phyloP scores from a whole-genome alignment of 2,797 vertebrate species.

The Galaxias olidus region DNA sequence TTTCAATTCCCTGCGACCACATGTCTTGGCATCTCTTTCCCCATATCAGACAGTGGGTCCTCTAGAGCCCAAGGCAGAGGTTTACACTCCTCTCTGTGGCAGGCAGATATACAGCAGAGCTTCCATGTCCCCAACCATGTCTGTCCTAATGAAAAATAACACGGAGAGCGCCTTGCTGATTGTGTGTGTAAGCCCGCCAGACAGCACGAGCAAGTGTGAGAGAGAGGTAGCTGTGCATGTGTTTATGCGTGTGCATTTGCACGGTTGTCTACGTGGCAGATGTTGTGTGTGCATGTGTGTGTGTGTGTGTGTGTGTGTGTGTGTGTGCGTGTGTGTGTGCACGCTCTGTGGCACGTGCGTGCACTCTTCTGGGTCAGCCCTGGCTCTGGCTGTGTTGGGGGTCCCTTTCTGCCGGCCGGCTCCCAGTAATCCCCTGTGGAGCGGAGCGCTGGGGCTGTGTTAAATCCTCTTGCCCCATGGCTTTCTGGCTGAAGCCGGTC shows the following conservation, averaged over 20 bases:
- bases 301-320: slow-evolving; percentile 11
- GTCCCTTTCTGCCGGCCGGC: slow-evolving; percentile 60
- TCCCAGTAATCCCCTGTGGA: slow-evolving; percentile 70
- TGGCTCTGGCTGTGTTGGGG: slow-evolving; percentile 52
- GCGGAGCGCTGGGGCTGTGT: slow-evolving; percentile 56
- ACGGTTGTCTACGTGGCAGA: slow-evolving; percentile 18
- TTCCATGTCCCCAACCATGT: slow-evolving; percentile 4
- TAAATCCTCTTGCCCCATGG: slow-evolving; percentile 70
- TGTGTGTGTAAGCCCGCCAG: background rate
- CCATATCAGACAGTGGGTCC: background rate
- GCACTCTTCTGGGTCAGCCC: slow-evolving; percentile 25
- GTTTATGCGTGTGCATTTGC: background rate
- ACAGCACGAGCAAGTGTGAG: background rate
- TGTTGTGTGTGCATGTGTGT: slow-evolving; percentile 32
- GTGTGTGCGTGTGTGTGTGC: background rate
- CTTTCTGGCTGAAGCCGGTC: slow-evolving; percentile 66
- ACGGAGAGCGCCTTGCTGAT: slow-evolving; percentile 2
- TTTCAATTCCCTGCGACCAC: background rate
- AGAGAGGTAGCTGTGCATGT: background rate
- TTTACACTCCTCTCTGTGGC: slow-evolving; percentile 7
- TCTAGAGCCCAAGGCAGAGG: background rate
- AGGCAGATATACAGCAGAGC: slow-evolving; percentile 3
- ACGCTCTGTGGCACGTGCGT: too few relatives aligned
- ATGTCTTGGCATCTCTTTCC: background rate
- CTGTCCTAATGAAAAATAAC: slow-evolving; percentile 22